These are phyloP conservation scores for Conger conger DNA, from an alignment of 2,113 vertebrate species.

Conservation along the genomic window DNA sequence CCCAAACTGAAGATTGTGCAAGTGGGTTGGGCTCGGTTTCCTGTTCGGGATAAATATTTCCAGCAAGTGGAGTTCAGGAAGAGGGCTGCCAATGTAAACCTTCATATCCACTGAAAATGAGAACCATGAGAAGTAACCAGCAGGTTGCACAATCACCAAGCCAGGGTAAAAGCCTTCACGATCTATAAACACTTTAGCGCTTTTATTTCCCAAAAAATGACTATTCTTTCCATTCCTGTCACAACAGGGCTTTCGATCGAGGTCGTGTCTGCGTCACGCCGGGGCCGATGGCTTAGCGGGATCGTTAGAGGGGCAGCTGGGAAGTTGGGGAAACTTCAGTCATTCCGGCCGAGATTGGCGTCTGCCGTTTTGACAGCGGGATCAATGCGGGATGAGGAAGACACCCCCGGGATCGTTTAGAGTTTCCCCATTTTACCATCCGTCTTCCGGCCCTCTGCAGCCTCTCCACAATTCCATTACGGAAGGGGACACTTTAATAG, in stretches of 20 bases:
- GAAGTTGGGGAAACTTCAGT: slow-evolving; percentile 22
- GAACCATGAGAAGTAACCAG: neutral
- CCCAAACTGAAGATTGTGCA: too few species aligned
- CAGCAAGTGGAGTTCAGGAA: neutral
- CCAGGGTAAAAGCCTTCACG: neutral
- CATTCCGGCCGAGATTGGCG: slow-evolving; percentile 50
- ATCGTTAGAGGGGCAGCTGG: neutral
- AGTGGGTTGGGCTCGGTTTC: neutral
- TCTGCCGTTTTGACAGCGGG: slow-evolving; percentile 58
- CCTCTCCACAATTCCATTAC: slow-evolving; percentile 73
- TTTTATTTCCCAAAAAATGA: neutral
- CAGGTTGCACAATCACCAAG: neutral
- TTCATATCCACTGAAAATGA: neutral
- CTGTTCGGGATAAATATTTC: neutral
- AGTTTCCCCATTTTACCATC: slow-evolving; percentile 65
- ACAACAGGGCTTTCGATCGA: neutral
- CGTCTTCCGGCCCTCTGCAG: slow-evolving; percentile 66
- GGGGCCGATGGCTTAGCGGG: neutral
- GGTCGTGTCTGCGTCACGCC: neutral
- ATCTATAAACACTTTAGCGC: neutral
- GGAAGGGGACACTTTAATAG: slow-evolving; percentile 67
- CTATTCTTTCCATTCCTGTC: neutral
- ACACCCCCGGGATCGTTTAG: slow-evolving; percentile 46
- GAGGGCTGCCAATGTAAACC: neutral
- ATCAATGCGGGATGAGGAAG: slow-evolving; percentile 62